Evolutionary conservation across 2,888 invertebrate genomes (phyloP), one percentile per base, ranked within the genome.

Genomic region (Athalia circularis): DNA sequence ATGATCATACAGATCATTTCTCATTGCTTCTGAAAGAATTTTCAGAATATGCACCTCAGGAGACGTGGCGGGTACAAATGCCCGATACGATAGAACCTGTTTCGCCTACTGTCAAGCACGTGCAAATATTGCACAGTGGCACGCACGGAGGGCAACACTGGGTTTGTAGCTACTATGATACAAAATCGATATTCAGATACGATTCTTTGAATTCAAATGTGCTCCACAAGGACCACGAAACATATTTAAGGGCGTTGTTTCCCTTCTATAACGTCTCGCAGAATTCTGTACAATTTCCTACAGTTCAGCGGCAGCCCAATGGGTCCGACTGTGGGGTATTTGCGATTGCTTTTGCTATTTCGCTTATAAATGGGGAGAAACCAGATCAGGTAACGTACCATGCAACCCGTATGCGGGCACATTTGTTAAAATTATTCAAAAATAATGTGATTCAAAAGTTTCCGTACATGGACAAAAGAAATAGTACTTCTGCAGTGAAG

Each of bases 51-150:
- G 50, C 8, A 11, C 72, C 77, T 64, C 54, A 57, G 13, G 79
- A 79, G 29, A 77, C 76, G 47, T 72, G 64, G 65, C 8, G 50
- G 29, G 57, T 65, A 43, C 48, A 77, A 62, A 9, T 62, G n/a
- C 80, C 78, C 15, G n/a, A 77, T n/a, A 61, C 47, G 13, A 81
- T 81, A 13, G 13, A 74, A 48, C 65, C 77, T 13, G 80, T 80
- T 4, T 54, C 54, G n/a, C 68, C 43, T 43, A 79, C 57, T 57
- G 8, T 76, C 48, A 50, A 77, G 72, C 80, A 82, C 54, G 75
- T 81, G 61, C 82, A 82, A 67, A 79, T 82, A n/a, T 77, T 81
- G 75, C 72, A 79, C 47, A 80, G 81, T 59, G 75, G 79, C 43
- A 29, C 62, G 15, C 29, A 62, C 8, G 62, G 7, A 11, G 62